Evolutionary conservation across 2,797 vertebrate species (phyloP).

Genomic region (Eulemur albifrons): DNA sequence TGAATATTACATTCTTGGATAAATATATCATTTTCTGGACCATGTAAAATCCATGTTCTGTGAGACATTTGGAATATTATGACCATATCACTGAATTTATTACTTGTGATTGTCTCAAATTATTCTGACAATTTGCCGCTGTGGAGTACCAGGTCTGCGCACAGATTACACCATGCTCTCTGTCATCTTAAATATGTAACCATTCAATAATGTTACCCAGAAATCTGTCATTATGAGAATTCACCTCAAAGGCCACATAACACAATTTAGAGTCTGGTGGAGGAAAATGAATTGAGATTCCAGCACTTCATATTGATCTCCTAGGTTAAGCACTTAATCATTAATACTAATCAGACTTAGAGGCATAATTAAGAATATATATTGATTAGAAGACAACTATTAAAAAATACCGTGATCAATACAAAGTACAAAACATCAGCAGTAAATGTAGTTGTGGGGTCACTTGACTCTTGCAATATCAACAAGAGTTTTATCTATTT

Average conservation of each 20-base stretch:
- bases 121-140: neutral
- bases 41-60: neutral
- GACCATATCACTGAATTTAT: neutral
- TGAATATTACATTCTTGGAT: neutral
- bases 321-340: neutral
- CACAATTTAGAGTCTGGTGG: neutral
- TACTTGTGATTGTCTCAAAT: neutral
- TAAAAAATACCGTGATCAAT: neutral
- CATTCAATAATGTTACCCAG: neutral
- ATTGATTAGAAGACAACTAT: neutral
- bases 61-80: neutral
- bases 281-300: neutral
- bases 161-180: neutral
- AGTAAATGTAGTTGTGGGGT: neutral
- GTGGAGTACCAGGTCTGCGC: neutral
- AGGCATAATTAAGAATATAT: neutral
- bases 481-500: neutral
- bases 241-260: neutral
- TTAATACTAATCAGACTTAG: neutral
- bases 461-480: neutral
- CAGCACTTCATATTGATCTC: neutral
- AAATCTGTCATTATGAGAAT: neutral
- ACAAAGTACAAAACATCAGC: neutral
- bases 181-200: neutral
- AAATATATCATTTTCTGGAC: neutral